These are phyloP conservation scores for Entomobrya multifasciata DNA, from an alignment of 2,888 invertebrate species.

Conservation along the genomic window DNA sequence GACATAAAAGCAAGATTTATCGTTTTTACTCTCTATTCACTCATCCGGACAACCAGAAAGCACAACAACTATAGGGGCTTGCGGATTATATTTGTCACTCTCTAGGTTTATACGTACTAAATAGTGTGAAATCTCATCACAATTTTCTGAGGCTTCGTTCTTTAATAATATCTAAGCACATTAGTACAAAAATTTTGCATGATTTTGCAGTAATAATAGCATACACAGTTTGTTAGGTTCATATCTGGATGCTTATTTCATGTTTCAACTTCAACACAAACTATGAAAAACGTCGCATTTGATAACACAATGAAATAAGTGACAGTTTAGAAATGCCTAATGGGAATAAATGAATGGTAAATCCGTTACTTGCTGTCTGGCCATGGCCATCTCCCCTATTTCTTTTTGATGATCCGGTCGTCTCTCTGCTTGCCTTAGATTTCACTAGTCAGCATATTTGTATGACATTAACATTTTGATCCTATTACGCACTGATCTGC, in stretches of 20 bases:
- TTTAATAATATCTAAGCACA: neutral
- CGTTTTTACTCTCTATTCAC: conserved; percentile 56
- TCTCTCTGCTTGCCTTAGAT: conserved; percentile 16
- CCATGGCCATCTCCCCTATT: neutral
- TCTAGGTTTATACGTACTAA: too few relatives aligned
- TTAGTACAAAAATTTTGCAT: too few relatives aligned
- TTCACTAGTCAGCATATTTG: conserved; percentile 48
- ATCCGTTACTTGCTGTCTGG: conserved; percentile 53
- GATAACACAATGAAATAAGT: conserved; percentile 47
- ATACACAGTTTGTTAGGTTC: too few relatives aligned
- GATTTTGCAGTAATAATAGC: neutral
- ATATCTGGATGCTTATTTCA: too few relatives aligned
- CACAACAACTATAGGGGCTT: too few relatives aligned
- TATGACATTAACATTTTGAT: conserved; percentile 59
- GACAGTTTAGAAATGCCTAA: conserved; percentile 67
- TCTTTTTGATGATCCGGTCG: neutral
- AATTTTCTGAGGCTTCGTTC: conserved; percentile 2
- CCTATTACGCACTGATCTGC: conserved; percentile 53
- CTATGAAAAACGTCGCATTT: conserved; percentile 62
- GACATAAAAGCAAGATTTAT: conserved; percentile 61
- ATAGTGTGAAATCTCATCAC: neutral
- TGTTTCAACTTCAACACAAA: neutral
- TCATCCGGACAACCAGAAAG: conserved; percentile 41
- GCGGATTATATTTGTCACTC: too few relatives aligned
- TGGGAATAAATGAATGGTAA: conserved; percentile 72